Conservation (phyloP, 1,140 invertebrate genomes). For the Choristoneura fumiferana region DNA sequence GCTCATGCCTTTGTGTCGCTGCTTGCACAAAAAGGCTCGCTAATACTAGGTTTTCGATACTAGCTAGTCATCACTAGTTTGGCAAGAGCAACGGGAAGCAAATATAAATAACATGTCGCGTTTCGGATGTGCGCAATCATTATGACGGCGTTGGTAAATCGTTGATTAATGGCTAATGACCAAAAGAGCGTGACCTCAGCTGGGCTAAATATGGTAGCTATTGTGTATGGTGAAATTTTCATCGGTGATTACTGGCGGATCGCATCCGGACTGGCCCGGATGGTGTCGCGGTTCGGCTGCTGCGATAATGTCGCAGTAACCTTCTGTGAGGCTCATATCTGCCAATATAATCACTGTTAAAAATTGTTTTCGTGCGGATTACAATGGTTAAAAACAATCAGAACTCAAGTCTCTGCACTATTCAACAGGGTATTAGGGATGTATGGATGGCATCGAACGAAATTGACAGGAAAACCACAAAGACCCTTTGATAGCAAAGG, state of each 20-base stretch:
- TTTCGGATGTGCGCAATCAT: slow-evolving; percentile 51
- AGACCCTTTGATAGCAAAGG: slow-evolving; percentile 26
- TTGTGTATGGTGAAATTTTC: slow-evolving; percentile 71
- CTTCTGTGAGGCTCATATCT: slow-evolving; percentile 38
- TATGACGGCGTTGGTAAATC: slow-evolving; percentile 38
- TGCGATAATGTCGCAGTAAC: slow-evolving; percentile 49
- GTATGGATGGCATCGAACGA: not conserved
- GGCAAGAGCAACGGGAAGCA: slow-evolving; percentile 22
- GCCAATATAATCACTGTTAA: slow-evolving; percentile 25
- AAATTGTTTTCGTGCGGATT: slow-evolving; percentile 21
- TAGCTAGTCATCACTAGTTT: not conserved
- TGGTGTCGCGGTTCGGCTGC: slow-evolving; percentile 59
- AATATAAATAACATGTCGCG: slow-evolving; percentile 39
- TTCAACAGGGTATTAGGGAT: slow-evolving; percentile 6
- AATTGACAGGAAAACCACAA: slow-evolving; percentile 14
- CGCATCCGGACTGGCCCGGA: slow-evolving; percentile 62
- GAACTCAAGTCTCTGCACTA: not conserved
- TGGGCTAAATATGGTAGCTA: slow-evolving; percentile 36
- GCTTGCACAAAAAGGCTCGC: slow-evolving; percentile 3
- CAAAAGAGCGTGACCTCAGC: slow-evolving; percentile 62
- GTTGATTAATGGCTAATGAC: slow-evolving; percentile 52
- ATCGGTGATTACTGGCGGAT: slow-evolving; percentile 63
- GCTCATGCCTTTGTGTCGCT: not conserved
- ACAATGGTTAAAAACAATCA: not conserved
- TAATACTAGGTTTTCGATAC: not conserved